A percentile compares a stretch with the other conserved stretches of the same genome.
Conservation (phyloP, 2,797 vertebrate species). For the Lepus townsendii region DNA sequence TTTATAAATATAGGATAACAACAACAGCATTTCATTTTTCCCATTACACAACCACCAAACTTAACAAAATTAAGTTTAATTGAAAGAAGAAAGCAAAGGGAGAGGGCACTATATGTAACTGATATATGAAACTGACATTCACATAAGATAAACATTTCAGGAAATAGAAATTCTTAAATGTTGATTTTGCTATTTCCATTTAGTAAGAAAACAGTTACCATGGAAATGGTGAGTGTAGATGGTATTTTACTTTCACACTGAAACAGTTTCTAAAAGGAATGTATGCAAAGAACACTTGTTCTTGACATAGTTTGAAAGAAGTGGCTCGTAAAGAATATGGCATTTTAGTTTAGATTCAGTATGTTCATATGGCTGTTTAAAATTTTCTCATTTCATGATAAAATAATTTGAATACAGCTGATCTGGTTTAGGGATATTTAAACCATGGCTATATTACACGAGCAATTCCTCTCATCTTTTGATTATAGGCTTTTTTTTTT, state of each 20-base stretch:
- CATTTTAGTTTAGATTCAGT: slow-evolving; percentile 37
- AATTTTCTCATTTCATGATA: slow-evolving; percentile 3
- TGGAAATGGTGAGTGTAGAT: slow-evolving; percentile 84
- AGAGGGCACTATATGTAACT: slow-evolving; percentile 50
- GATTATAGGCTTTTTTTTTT: background rate
- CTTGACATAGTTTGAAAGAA: slow-evolving; percentile 41
- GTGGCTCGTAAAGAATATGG: background rate
- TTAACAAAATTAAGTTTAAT: slow-evolving; percentile 58
- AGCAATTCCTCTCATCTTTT: background rate
- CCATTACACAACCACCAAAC: background rate
- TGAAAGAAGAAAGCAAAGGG: slow-evolving; percentile 68
- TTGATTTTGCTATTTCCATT: slow-evolving; percentile 86
- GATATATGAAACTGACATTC: slow-evolving; percentile 50
- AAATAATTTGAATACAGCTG: slow-evolving; percentile 30
- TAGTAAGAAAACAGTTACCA: slow-evolving; percentile 89
- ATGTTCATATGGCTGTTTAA: background rate
- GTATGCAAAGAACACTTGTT: slow-evolving; percentile 67
- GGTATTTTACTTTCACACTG: slow-evolving; percentile 83
- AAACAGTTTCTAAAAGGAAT: slow-evolving; percentile 81
- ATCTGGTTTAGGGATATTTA: slow-evolving; percentile 11
- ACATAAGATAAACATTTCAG: slow-evolving; percentile 75
- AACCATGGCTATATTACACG: background rate
- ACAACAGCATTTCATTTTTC: background rate
- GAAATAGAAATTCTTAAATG: slow-evolving; percentile 84
- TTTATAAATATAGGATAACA: slow-evolving; percentile 35